These are phyloP conservation scores for Scaptomyza montana DNA, from an alignment of 1,140 invertebrate species.

Conservation along the genomic window DNA sequence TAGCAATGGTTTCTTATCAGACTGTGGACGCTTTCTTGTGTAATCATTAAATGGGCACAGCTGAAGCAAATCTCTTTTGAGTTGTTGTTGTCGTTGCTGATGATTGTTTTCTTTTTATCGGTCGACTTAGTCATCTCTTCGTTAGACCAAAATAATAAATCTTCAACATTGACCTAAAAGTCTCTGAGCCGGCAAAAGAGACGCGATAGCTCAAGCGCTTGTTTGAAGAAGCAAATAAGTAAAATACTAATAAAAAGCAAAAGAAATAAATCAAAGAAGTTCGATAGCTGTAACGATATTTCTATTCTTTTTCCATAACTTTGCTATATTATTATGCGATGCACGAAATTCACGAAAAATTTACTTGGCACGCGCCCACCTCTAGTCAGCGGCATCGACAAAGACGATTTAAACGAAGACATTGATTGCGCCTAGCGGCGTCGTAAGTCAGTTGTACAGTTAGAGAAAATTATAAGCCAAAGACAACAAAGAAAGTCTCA, in stretches of 20 bases:
- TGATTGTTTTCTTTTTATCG: constrained; percentile 12
- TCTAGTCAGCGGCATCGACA: not conserved
- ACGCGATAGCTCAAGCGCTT: no score
- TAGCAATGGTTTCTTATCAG: constrained; percentile 24
- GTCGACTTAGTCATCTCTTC: constrained; percentile 15
- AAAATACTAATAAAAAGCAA: not conserved
- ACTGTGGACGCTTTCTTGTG: constrained; percentile 13
- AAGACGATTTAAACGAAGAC: constrained; percentile 14
- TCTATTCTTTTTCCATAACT: no score
- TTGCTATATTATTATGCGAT: no score
- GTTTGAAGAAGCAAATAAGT: no score
- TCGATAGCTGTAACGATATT: no score
- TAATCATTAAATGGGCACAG: constrained; percentile 18
- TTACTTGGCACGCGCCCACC: constrained; percentile 9
- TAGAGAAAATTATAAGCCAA: constrained; percentile 72
- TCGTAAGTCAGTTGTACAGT: constrained; percentile 66
- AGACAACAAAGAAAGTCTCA: constrained; percentile 55
- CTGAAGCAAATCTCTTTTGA: not conserved
- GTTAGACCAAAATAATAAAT: constrained; percentile 22
- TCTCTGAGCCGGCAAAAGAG: constrained; percentile 34
- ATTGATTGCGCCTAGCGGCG: constrained; percentile 27
- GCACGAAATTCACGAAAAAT: not conserved
- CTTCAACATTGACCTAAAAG: constrained; percentile 51
- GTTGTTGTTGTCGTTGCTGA: not conserved
- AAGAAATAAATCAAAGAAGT: no score